Base-by-base conservation (phyloP, 2,113 vertebrate species). In the Bubo bubo region DNA sequence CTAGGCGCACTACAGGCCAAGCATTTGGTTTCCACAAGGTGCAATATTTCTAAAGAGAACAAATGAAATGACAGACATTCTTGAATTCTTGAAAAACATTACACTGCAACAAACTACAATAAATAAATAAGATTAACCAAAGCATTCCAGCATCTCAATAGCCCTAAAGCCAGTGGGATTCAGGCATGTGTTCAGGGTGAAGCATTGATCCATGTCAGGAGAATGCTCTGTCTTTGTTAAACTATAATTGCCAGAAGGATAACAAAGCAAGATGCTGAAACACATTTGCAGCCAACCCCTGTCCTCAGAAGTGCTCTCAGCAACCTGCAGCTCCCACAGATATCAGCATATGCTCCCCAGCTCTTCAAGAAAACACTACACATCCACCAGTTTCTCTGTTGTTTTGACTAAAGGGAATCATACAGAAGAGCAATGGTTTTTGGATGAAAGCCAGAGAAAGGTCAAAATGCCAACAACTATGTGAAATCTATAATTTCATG, bases 401-500 rank as follows among this genome's bases (percentile, higher is more conserved):
- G 37, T 71, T 97, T 85, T 83, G 45, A 89, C 43, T 90, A 66
- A 79, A 86, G 47, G 45, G 68, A 80, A 39, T 10, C 3, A 3
- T 4, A 62, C 4, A 66, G 20, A 80, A 58, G 35, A 87, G 14
- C 23, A 83, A 16, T 28, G 28, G 3, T 32, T 77, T 62, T 43
- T 30, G 77, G 70, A 75, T 43, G 21, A 93, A 90, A 79, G 58
- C 64, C 73, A 94, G 56, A 82, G 60, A 79, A 32, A 90, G 27
- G 73, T 62, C 39, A 82, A 82, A 66, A 90, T 58, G 27, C 32
- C 59, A 81, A 60, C 23, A 64, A 53, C 26, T 24, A 28, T 1
- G 2, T 63, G 34, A 94, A 92, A 92, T 59, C 62, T 41, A 2
- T 53, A n/a, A 80, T 72, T 88, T 67, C 60, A 58, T 34, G 55